Base-by-base conservation (phyloP, 2,888 invertebrate species). In the Aromia moschata region DNA sequence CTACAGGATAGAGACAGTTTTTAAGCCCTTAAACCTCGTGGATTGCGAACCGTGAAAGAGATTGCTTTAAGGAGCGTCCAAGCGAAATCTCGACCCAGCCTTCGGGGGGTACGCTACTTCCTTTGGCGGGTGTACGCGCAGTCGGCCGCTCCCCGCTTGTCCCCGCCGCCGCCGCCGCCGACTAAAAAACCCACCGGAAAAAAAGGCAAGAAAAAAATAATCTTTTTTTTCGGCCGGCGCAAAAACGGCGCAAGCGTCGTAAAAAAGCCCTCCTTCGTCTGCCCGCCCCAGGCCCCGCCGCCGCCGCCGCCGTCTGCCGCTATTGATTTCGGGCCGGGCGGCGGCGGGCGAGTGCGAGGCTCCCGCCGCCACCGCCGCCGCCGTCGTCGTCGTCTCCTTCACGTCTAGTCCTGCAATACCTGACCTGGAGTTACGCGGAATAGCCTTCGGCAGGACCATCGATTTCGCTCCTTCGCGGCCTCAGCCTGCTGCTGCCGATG, bases 381-480 rank as follows among this genome's bases (percentile, higher is more conserved):
- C 18, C 40, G 58, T 36, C 25, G 53, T 53, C 52, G 55, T 53
- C 67, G 68, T 67, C 68, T 68, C 68, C 63, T 58, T 63, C 58
- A 46, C 67, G 67, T 67, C 68, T 68, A 67, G 65, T 65, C 65
- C 65, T 64, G 56, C 56, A 56, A 58, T 67, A 62, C 77, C 79
- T 78, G 79, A 79, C 79, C 79, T 79, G 74, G n/a, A 77, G 77
- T 74, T 74, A 78, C 77, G 74, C 74, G 74, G 74, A 72, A 74
- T 70, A 72, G 74, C 74, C 74, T 77, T 77, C 77, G 72, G 74
- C 67, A 77, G 78, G 77, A 77, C n/a, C 78, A 74, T 75, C 74
- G 76, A 74, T 74, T 74, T 74, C 45, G 38, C 43, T 53, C 57
- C 59, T 61, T 55, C 12, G 40, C 38, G 16, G 41, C 41, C 31